These are phyloP conservation scores for Mobula hypostoma DNA, from an alignment of 2,113 vertebrate genomes.

Conservation along the genomic window DNA sequence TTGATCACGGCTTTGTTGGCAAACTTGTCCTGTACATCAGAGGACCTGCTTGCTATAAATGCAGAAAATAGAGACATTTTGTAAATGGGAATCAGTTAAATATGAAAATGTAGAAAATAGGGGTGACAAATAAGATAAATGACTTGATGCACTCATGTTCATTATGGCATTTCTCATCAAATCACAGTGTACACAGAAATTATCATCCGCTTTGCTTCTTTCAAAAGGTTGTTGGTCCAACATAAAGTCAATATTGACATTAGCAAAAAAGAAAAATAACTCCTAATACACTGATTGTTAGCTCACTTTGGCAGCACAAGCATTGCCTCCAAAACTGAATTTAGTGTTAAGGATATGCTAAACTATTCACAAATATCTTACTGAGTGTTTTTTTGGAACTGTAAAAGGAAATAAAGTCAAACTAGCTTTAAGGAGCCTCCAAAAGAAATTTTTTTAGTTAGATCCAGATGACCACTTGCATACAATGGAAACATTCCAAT, in stretches of 20 bases:
- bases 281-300: background rate
- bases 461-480: conserved; percentile 43
- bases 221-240: conserved; percentile 10
- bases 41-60: background rate
- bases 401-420: conserved; percentile 49
- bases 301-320: background rate
- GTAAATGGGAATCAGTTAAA: background rate
- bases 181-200: conserved; percentile 29
- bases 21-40: conserved; percentile 2
- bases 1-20: conserved; percentile 2
- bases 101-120: conserved; percentile 16
- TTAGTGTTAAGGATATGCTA: background rate
- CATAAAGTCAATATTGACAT: conserved; percentile 7
- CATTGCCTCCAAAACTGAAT: background rate
- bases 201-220: conserved; percentile 14
- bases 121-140: background rate
- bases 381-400: background rate
- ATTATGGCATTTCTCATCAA: conserved; percentile 25
- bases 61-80: background rate
- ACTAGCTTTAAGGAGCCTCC: conserved; percentile 46
- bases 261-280: conserved; percentile 15
- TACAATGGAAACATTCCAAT: conserved; percentile 38
- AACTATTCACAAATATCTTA: conserved; percentile 5
- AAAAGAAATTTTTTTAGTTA: conserved; percentile 44
- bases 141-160: background rate